Percentiles rank a stretch among this genome's conserved stretches.
These are phyloP conservation scores for Rallus crepitans DNA, from an alignment of 2,797 vertebrate species.

Conservation along the genomic window DNA sequence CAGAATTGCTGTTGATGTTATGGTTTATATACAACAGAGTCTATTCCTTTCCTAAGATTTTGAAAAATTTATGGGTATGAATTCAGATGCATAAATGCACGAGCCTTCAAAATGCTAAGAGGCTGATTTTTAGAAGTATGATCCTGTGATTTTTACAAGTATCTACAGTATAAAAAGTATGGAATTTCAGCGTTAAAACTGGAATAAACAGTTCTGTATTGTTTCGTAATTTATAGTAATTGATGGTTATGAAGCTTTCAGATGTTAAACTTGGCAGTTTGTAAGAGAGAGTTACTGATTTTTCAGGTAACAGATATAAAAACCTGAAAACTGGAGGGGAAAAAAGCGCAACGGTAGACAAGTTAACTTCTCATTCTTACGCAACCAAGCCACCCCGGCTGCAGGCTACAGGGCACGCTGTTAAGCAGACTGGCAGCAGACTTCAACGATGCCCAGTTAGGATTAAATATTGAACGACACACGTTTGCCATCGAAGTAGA, in stretches of 20 bases:
- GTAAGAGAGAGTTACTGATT: not conserved
- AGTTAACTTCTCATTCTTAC: not conserved
- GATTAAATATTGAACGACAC: not conserved
- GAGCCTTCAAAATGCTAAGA: not conserved
- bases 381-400: not conserved
- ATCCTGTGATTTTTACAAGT: not conserved
- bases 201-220: not conserved
- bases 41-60: not conserved
- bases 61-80: not conserved
- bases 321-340: not conserved
- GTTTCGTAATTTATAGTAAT: not conserved
- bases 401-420: not conserved
- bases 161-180: not conserved
- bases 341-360: not conserved
- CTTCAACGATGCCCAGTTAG: not conserved
- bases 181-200: not conserved
- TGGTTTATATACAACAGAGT: not conserved
- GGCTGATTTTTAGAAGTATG: not conserved
- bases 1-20: not conserved
- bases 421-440: not conserved
- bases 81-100: not conserved
- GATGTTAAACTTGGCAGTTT: not conserved
- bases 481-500: not conserved
- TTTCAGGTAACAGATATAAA: not conserved
- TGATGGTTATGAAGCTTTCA: not conserved